Evolutionary conservation across 2,888 invertebrate species (phyloP).

Genomic region (Synanthedon myopaeformis): DNA sequence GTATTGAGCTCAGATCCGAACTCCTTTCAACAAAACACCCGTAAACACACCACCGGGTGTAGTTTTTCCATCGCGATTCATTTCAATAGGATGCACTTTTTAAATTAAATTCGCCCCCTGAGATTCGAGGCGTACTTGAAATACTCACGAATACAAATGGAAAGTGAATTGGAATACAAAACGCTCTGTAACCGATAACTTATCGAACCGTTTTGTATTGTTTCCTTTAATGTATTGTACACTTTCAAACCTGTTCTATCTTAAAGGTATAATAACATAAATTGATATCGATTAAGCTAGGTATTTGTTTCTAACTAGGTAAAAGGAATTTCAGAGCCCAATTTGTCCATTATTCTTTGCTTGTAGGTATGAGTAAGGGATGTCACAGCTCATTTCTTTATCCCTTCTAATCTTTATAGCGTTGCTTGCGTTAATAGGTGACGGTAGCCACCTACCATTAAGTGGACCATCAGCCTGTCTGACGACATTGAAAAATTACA

Average conservation of each 20-base stretch:
- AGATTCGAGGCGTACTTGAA: slow-evolving; percentile 9
- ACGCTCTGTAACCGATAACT: neutral
- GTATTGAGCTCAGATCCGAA: neutral
- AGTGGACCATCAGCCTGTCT: too few species aligned
- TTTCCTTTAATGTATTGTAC: neutral
- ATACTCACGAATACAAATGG: slow-evolving; percentile 8
- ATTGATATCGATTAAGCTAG: too few species aligned
- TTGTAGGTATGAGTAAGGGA: too few species aligned
- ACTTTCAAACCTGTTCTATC: neutral
- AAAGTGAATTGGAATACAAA: slow-evolving; percentile 13
- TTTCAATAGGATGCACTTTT: slow-evolving; percentile 13
- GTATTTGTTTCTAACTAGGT: too few species aligned
- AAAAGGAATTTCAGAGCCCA: too few species aligned
- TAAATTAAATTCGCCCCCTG: slow-evolving; percentile 18
- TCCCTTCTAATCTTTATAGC: too few species aligned
- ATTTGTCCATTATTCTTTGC: too few species aligned
- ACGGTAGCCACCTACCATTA: too few species aligned
- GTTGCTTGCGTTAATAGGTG: too few species aligned
- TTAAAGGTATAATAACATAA: too few species aligned
- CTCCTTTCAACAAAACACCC: slow-evolving; percentile 3
- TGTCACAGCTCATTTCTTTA: too few species aligned
- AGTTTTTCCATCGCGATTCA: slow-evolving; percentile 17
- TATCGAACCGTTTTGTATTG: neutral
- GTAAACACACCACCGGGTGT: neutral
- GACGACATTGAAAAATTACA: too few species aligned